Evolutionary conservation across 1,140 invertebrate genomes (phyloP).

Genomic region (Musca domestica): DNA sequence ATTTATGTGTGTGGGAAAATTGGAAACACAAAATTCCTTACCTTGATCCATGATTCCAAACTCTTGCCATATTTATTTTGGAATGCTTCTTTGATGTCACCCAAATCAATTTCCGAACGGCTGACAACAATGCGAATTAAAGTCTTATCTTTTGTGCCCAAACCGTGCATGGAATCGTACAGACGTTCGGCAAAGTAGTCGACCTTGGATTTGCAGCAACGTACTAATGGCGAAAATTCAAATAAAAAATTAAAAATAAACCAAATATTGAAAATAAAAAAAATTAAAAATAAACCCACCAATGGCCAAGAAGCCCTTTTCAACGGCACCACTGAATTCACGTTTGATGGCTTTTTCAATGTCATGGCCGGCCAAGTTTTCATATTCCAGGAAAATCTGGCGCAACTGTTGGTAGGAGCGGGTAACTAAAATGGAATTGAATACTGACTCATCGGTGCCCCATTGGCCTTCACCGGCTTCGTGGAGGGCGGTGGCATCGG

Average conservation of each 20-base stretch:
- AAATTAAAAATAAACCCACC: constrained; percentile 61
- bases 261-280: neutral
- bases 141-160: constrained; percentile 86
- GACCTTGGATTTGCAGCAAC: constrained; percentile 86
- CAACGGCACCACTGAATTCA: constrained; percentile 83
- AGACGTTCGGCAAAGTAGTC: constrained; percentile 91
- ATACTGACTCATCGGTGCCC: constrained; percentile 84
- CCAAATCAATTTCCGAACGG: constrained; percentile 89
- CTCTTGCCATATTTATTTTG: constrained; percentile 80
- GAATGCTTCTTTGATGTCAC: constrained; percentile 87
- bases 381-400: constrained; percentile 78
- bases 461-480: constrained; percentile 75
- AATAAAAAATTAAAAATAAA: neutral
- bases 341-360: constrained; percentile 84
- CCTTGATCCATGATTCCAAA: constrained; percentile 77
- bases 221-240: constrained; percentile 61
- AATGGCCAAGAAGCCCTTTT: constrained; percentile 81
- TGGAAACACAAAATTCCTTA: too few species aligned
- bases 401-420: constrained; percentile 79
- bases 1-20: too few species aligned
- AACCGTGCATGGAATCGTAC: constrained; percentile 83
- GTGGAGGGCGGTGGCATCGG: constrained; percentile 70
- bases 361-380: constrained; percentile 70
- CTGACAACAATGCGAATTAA: constrained; percentile 87
- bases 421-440: constrained; percentile 78